Percentiles rank a stretch among this genome's conserved stretches.
These are phyloP conservation scores for Caenorhabditis zanzibari DNA, from an alignment of 2,888 invertebrate species.

Conservation along the genomic window DNA sequence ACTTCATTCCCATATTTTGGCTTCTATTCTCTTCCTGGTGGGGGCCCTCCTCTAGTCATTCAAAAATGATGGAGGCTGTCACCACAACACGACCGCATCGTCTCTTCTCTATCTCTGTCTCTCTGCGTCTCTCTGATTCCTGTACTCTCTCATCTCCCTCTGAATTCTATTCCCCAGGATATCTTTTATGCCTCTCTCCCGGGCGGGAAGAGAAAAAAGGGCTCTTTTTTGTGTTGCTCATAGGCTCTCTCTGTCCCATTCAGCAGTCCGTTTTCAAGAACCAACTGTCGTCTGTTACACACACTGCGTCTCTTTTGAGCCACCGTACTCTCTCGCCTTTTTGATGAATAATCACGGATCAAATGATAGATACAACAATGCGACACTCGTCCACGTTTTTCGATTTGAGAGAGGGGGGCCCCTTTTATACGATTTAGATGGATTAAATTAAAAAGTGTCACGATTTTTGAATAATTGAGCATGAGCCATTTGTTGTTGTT, in stretches of 20 bases:
- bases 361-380: conserved; percentile 57
- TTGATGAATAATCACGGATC: conserved; percentile 61
- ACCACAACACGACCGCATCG: conserved; percentile 60
- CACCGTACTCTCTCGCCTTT: conserved; percentile 29
- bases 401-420: background rate
- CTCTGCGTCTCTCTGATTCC: conserved; percentile 12
- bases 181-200: conserved; percentile 12
- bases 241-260: no score
- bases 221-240: conserved; percentile 3
- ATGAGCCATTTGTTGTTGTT: background rate
- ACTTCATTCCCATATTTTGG: conserved; percentile 12
- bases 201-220: conserved; percentile 30
- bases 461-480: background rate
- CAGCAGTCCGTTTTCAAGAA: background rate
- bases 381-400: conserved; percentile 24
- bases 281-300: conserved; percentile 44
- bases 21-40: no score
- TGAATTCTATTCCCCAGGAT: conserved; percentile 10
- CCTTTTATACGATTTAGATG: background rate
- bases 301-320: conserved; percentile 20
- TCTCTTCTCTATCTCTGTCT: conserved; percentile 14
- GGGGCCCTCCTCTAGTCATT: conserved; percentile 21
- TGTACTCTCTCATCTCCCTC: conserved; percentile 7
- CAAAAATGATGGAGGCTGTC: conserved; percentile 62
- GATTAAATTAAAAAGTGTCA: background rate